phyloP scores from a whole-genome alignment of 1,140 invertebrate species.

The Brachionus plicatilis region DNA sequence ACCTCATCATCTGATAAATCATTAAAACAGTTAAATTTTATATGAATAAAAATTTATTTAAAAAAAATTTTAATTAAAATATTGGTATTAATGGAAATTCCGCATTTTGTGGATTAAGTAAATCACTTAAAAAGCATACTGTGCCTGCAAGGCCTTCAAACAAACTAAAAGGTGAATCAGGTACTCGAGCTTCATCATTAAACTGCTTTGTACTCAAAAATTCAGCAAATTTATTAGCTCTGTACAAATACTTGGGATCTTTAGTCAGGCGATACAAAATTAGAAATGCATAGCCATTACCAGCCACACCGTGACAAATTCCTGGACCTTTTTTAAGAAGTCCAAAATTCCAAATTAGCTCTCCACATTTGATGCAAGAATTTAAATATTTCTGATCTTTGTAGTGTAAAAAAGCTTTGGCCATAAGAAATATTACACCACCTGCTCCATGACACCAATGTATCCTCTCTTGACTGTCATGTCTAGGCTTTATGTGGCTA shows the following conservation, averaged over 20 bases:
- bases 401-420: constrained; percentile 70
- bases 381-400: constrained; percentile 69
- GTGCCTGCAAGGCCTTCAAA: constrained; percentile 81
- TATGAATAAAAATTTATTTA: neutral
- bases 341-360: constrained; percentile 72
- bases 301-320: constrained; percentile 77
- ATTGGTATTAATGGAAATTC: constrained; percentile 68
- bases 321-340: constrained; percentile 69
- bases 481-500: constrained; percentile 49
- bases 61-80: neutral
- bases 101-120: constrained; percentile 67
- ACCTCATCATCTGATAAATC: constrained; percentile 46
- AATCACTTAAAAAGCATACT: constrained; percentile 72
- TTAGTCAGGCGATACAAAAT: constrained; percentile 70
- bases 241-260: constrained; percentile 66
- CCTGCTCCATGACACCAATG: constrained; percentile 85
- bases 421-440: constrained; percentile 71
- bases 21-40: constrained; percentile 49
- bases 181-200: constrained; percentile 63
- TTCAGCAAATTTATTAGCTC: constrained; percentile 70
- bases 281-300: constrained; percentile 77
- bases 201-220: constrained; percentile 69
- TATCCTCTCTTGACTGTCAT: constrained; percentile 60
- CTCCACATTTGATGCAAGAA: constrained; percentile 63
- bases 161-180: constrained; percentile 73